Percentiles rank a stretch among this genome's conserved stretches.
Evolutionary conservation across 1,140 invertebrate genomes (phyloP).

Genomic region (Drosophila pectinifera): DNA sequence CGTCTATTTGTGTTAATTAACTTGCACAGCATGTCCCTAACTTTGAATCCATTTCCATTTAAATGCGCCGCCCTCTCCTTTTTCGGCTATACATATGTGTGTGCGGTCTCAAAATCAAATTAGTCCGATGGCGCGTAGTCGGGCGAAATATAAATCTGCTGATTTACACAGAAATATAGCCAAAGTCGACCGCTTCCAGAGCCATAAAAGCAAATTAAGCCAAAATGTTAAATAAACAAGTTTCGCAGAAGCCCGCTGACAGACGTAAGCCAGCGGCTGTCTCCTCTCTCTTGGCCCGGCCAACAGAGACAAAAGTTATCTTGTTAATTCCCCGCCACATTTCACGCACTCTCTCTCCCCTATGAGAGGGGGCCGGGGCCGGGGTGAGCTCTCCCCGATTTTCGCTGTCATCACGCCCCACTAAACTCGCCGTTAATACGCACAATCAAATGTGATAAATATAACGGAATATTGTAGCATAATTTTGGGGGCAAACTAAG

Average conservation of each 20-base stretch:
- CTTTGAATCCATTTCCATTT: slow-evolving; percentile 74
- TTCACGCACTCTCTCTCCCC: slow-evolving; percentile 36
- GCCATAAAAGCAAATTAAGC: slow-evolving; percentile 82
- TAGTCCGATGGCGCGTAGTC: slow-evolving; percentile 64
- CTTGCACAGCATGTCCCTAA: slow-evolving; percentile 75
- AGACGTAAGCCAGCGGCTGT: slow-evolving; percentile 48
- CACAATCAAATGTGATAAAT: slow-evolving; percentile 83
- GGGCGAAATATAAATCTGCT: slow-evolving; percentile 77
- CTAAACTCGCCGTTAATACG: slow-evolving; percentile 74
- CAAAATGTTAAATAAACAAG: slow-evolving; percentile 84
- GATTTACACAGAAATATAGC: slow-evolving; percentile 79
- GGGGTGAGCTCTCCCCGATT: not conserved
- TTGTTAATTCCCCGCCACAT: slow-evolving; percentile 72
- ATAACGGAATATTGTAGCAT: slow-evolving; percentile 81
- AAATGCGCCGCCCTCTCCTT: slow-evolving; percentile 44
- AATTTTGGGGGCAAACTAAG: slow-evolving; percentile 72
- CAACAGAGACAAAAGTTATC: slow-evolving; percentile 69
- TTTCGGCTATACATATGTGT: slow-evolving; percentile 3
- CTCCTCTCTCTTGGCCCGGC: slow-evolving; percentile 1
- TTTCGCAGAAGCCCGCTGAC: slow-evolving; percentile 57
- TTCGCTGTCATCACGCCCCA: slow-evolving; percentile 53
- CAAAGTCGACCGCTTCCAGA: slow-evolving; percentile 43
- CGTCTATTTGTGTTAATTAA: slow-evolving; percentile 63
- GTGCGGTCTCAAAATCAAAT: slow-evolving; percentile 79
- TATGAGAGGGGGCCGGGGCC: not conserved